Evolutionary conservation across 2,797 vertebrate genomes (phyloP), one percentile per base, ranked within the genome.

Genomic region (Carcharodon carcharias): DNA sequence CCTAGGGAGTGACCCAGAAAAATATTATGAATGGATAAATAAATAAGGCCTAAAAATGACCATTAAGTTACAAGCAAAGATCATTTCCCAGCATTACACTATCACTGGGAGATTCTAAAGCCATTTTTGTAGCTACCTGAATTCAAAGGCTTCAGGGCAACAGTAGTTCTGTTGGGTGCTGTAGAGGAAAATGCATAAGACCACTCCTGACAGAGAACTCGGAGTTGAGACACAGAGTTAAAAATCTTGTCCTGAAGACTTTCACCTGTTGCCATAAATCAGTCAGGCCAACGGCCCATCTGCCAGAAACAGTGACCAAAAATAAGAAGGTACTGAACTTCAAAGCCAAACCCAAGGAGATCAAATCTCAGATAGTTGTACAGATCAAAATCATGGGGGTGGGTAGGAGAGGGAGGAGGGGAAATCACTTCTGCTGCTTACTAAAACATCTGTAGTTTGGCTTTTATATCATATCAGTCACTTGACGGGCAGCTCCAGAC

Each of bases 211-310:
- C 18, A 14, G 69, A 56, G 18, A 50, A 71, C 45, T 71, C 28
- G 1, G 50, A 96, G 96, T 96, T 96, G 96, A 97, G 96, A 93
- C 40, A 80, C 80, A 96, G 96, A 96, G 96, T 96, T 97, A 97
- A 97, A 97, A 97, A 97, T 96, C 69, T 96, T 96, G 96, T 65
- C 97, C 97, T 97, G 97, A 97, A 97, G 97, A 97, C 97, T 97
- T 97, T 97, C 97, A 98, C 97, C 97, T 98, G 97, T 97, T 97
- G 96, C 96, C 97, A 96, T 97, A 97, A 97, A 97, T 98, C 97
- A 98, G 96, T 97, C 96, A 82, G 97, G 96, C 12, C 95, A 96
- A 16, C 96, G 96, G 96, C 95, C 87, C 94, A 97, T 97, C 97
- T 97, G 97, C 96, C 92, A 96, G 96, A 96, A 95, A 61, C 96